A percentile compares a stretch with the other conserved stretches of the same genome.
These are phyloP conservation scores for Saturnia japonica DNA, from an alignment of 2,888 invertebrate species.

Conservation along the genomic window DNA sequence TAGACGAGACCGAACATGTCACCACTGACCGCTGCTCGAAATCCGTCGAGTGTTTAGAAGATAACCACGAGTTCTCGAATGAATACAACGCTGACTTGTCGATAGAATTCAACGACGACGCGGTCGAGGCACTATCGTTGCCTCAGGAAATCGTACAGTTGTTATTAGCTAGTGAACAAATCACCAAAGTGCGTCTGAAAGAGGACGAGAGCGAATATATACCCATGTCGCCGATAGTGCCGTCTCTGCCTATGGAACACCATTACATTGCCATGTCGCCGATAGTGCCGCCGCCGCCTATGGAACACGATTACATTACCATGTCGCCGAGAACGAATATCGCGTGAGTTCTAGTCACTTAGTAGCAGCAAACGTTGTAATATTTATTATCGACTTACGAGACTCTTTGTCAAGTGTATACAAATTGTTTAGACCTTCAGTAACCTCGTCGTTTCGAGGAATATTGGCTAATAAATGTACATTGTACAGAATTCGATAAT, in stretches of 20 bases:
- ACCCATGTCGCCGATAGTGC: conserved; percentile 71
- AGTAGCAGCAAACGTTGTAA: not conserved
- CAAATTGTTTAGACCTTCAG: not conserved
- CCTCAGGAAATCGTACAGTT: conserved; percentile 71
- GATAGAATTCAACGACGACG: conserved; percentile 57
- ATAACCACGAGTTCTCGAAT: conserved; percentile 43
- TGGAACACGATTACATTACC: conserved; percentile 69
- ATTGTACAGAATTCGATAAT: not conserved
- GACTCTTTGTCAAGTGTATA: not conserved
- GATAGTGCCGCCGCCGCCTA: conserved; percentile 51
- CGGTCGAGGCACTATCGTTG: conserved; percentile 54
- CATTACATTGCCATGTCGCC: conserved; percentile 77
- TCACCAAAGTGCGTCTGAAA: conserved; percentile 36
- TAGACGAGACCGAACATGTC: conserved; percentile 64
- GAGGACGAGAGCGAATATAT: conserved; percentile 64
- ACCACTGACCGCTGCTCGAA: conserved; percentile 61
- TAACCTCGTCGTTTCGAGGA: not conserved
- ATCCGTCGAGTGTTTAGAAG: conserved; percentile 70
- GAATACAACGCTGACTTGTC: conserved; percentile 60
- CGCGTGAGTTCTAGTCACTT: conserved; percentile 49
- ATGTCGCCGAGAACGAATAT: conserved; percentile 71
- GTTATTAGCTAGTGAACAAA: conserved; percentile 52
- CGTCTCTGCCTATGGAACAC: conserved; percentile 56
- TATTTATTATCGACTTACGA: not conserved
- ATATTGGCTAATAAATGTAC: not conserved